Evolutionary conservation across 2,888 invertebrate genomes (phyloP).

Genomic region (Campoplex capitator): DNA sequence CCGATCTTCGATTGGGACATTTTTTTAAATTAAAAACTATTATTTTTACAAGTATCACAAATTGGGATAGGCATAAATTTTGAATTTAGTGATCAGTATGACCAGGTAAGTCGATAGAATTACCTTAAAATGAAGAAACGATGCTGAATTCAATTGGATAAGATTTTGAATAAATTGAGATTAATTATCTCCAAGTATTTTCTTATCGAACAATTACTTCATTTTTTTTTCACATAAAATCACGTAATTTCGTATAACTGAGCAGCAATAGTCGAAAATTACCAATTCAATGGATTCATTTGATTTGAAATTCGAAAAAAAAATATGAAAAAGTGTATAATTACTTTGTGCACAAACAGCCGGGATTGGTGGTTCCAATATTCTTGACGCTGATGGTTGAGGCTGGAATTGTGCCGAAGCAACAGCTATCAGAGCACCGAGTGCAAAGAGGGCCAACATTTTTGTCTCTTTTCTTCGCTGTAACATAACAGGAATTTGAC

Average conservation of each 20-base stretch:
- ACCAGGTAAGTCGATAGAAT: no score
- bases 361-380: constrained; percentile 92
- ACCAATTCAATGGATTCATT: neutral
- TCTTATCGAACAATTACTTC: neutral
- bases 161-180: neutral
- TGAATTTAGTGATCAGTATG: no score
- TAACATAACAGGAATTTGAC: constrained; percentile 21
- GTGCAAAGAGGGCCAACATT: constrained; percentile 79
- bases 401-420: constrained; percentile 88
- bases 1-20: no score
- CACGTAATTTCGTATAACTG: neutral
- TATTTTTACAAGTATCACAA: no score
- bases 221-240: neutral
- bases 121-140: no score
- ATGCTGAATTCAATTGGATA: no score
- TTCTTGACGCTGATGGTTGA: constrained; percentile 88
- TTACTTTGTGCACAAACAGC: constrained; percentile 91
- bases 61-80: no score
- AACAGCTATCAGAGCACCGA: constrained; percentile 84
- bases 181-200: neutral
- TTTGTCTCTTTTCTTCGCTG: constrained; percentile 30
- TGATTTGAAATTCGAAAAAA: neutral
- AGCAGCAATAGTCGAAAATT: neutral
- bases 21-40: no score
- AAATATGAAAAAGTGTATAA: constrained; percentile 56